Evolutionary conservation across 2,113 vertebrate species (phyloP).

Genomic region (Phylloscopus whistleri): DNA sequence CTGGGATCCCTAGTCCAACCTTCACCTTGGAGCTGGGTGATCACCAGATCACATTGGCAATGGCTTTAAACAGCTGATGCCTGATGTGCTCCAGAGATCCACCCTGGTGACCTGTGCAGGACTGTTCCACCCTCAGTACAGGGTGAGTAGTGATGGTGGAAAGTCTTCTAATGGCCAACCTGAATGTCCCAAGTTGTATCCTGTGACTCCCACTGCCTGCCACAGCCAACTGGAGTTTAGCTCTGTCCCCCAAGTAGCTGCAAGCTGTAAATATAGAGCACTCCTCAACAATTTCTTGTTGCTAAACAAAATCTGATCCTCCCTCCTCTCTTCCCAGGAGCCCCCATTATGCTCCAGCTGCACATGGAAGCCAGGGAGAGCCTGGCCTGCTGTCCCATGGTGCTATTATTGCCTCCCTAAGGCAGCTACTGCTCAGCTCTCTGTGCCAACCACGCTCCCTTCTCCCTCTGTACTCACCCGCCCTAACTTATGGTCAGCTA

Average conservation of each 20-base stretch:
- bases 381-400: neutral
- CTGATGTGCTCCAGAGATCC: neutral
- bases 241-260: neutral
- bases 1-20: neutral
- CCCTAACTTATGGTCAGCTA: slow-evolving; percentile 96
- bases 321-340: neutral
- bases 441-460: neutral
- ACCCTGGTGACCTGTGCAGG: neutral
- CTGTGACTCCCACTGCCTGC: neutral
- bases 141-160: neutral
- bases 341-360: neutral
- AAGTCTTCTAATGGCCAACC: neutral
- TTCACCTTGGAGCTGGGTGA: neutral
- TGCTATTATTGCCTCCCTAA: neutral
- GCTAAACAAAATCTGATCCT: neutral
- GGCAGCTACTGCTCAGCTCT: neutral
- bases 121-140: neutral
- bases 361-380: neutral
- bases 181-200: neutral
- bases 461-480: slow-evolving; percentile 79
- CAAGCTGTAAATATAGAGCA: neutral
- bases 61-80: neutral
- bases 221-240: neutral
- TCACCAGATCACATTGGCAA: neutral
- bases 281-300: neutral